A percentile compares a stretch with the other conserved stretches of the same genome.
phyloP scores from a whole-genome alignment of 64 coral and sea anemone species.

The Dendronephthya gigantea region DNA sequence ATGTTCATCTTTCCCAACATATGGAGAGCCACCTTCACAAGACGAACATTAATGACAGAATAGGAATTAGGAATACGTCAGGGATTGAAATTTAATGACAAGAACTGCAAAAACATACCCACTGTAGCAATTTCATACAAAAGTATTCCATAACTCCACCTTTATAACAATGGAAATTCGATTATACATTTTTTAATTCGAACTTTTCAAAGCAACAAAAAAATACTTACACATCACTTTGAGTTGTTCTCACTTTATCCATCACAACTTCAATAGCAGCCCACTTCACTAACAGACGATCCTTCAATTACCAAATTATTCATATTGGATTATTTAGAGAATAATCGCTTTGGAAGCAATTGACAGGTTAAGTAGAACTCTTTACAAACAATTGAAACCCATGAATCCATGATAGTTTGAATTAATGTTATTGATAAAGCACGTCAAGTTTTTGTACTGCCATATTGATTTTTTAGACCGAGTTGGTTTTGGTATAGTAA shows the following conservation, averaged over 20 bases:
- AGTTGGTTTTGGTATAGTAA: too few species aligned
- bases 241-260: neutral
- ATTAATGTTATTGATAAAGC: too few species aligned
- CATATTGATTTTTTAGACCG: too few species aligned
- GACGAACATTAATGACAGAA: neutral
- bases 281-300: neutral
- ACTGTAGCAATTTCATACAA: slow-evolving; percentile 19
- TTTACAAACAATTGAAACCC: too few species aligned
- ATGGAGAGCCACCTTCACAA: neutral
- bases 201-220: neutral
- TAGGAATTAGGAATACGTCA: neutral
- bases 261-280: slow-evolving; percentile 1
- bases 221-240: slow-evolving; percentile 9
- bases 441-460: too few species aligned
- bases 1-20: slow-evolving; percentile 1
- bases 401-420: too few species aligned
- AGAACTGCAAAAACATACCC: neutral
- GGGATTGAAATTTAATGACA: too few species aligned
- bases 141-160: slow-evolving; percentile 13
- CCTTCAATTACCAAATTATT: neutral
- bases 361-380: too few species aligned
- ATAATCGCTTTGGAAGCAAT: neutral
- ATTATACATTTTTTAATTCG: neutral
- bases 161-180: neutral
- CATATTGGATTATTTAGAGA: neutral